Percentiles rank a stretch among this genome's conserved stretches.
Conservation (phyloP, 1,140 invertebrate genomes). For the Drosophila simulans region DNA sequence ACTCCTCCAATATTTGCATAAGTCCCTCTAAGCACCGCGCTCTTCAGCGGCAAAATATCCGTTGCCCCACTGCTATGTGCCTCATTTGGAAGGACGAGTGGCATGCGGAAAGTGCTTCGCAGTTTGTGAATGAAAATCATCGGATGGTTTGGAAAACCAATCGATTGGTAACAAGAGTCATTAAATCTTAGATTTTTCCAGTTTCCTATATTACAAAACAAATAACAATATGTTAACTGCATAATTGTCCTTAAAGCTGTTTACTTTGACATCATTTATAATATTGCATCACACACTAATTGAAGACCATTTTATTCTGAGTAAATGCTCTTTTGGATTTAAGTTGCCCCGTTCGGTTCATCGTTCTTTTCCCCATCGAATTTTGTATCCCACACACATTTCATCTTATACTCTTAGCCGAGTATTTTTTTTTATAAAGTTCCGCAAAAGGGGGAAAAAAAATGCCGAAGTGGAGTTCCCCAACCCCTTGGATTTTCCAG, state of each 20-base stretch:
- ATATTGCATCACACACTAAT: background rate
- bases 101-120: background rate
- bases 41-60: conserved; percentile 61
- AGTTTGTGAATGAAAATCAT: background rate
- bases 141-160: background rate
- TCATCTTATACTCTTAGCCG: conserved; percentile 18
- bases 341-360: background rate
- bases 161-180: background rate
- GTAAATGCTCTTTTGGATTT: background rate
- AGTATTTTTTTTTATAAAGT: conserved; percentile 44
- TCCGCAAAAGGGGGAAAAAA: background rate
- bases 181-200: too few species aligned
- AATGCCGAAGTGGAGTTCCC: too few species aligned
- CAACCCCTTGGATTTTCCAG: conserved; percentile 1
- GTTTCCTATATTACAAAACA: too few species aligned
- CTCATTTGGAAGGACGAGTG: conserved; percentile 25
- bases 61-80: conserved; percentile 44
- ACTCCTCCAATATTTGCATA: conserved; percentile 78
- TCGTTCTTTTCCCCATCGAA: conserved; percentile 8
- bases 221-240: too few species aligned
- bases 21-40: conserved; percentile 64
- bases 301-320: conserved; percentile 3
- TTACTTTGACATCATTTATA: background rate
- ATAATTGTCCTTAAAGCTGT: background rate
- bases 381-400: conserved; percentile 19